A percentile compares a stretch with the other conserved stretches of the same genome.
Conservation (phyloP, 2,888 invertebrate genomes). For the Sceliomorpha sp. region DNA sequence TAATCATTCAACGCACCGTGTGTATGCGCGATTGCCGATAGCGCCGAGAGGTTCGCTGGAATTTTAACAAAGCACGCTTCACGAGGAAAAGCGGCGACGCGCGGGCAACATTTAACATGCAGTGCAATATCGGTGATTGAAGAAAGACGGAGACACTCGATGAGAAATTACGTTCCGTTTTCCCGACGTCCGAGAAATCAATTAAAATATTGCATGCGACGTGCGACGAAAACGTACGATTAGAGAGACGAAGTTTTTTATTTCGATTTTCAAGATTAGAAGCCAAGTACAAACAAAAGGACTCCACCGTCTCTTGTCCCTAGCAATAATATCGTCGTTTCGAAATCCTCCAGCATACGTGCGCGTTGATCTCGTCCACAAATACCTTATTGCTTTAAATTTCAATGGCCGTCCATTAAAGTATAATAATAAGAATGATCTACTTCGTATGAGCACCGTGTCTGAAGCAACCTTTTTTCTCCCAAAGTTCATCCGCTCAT, state of each 20-base stretch:
- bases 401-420: slow-evolving; percentile 6
- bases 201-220: slow-evolving; percentile 13
- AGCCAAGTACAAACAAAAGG: too few species aligned
- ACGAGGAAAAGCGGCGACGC: slow-evolving; percentile 26
- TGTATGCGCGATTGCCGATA: slow-evolving; percentile 13
- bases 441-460: slow-evolving; percentile 12
- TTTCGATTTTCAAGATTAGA: slow-evolving; percentile 4
- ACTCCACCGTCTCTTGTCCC: too few species aligned
- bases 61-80: slow-evolving; percentile 36
- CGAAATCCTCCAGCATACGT: background rate
- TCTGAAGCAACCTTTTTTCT: slow-evolving; percentile 15
- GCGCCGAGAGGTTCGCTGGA: slow-evolving; percentile 11
- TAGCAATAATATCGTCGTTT: too few species aligned
- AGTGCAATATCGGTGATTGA: slow-evolving; percentile 26
- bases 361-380: slow-evolving; percentile 17
- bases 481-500: background rate
- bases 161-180: slow-evolving; percentile 17
- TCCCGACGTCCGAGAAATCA: slow-evolving; percentile 11
- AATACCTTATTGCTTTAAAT: slow-evolving; percentile 11
- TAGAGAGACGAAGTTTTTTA: background rate
- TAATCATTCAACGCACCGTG: slow-evolving; percentile 22
- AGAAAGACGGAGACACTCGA: slow-evolving; percentile 9
- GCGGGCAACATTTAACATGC: slow-evolving; percentile 17
- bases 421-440: background rate
- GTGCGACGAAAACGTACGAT: slow-evolving; percentile 1